Evolutionary conservation across 2,888 invertebrate species (phyloP).

Genomic region (Allophyes oxyacanthae): DNA sequence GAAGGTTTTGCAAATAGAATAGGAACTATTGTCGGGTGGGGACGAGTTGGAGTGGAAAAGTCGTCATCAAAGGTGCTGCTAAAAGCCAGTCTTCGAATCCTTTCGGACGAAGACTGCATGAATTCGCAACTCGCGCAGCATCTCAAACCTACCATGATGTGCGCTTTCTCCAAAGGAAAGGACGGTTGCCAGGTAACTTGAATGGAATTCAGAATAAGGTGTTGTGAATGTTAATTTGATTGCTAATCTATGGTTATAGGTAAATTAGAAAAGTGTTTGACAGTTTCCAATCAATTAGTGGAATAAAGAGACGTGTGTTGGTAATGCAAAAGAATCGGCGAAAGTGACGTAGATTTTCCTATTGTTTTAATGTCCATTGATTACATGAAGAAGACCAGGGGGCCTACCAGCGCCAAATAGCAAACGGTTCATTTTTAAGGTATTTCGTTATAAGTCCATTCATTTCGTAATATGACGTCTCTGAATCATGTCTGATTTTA

Average conservation of each 20-base stretch:
- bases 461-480: too few relatives aligned
- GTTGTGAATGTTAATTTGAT: slow-evolving; percentile 7
- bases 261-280: slow-evolving; percentile 1
- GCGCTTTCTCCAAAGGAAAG: slow-evolving; percentile 89
- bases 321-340: background rate
- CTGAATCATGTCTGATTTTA: too few relatives aligned
- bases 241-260: background rate
- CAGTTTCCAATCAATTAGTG: slow-evolving; percentile 2
- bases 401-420: too few relatives aligned
- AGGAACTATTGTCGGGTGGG: slow-evolving; percentile 89
- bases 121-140: slow-evolving; percentile 80
- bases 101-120: slow-evolving; percentile 79
- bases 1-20: slow-evolving; percentile 78
- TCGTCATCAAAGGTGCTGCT: slow-evolving; percentile 82
- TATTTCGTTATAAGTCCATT: too few relatives aligned
- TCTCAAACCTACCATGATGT: slow-evolving; percentile 88
- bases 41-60: slow-evolving; percentile 80
- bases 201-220: slow-evolving; percentile 5
- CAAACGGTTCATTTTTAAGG: too few relatives aligned
- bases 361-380: too few relatives aligned
- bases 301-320: background rate
- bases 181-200: slow-evolving; percentile 90
- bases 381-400: too few relatives aligned
- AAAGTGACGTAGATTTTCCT: too few relatives aligned
- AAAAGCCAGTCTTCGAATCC: slow-evolving; percentile 82